phyloP scores from a whole-genome alignment of 2,888 invertebrate genomes.

The Halictus quadricinctus region DNA sequence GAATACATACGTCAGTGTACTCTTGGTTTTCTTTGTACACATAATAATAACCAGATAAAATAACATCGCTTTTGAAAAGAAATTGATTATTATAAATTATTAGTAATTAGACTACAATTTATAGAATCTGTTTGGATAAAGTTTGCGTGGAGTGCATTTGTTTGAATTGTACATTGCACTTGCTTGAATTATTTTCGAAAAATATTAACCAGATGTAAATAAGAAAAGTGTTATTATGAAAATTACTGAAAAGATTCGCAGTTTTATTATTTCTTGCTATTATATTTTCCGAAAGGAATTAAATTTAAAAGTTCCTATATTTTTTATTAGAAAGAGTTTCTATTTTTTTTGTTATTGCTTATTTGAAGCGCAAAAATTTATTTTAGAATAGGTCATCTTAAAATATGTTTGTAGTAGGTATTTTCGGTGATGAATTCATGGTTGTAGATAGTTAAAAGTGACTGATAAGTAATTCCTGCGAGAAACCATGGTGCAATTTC shows the following conservation, averaged over 20 bases:
- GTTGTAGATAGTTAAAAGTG: too few species aligned
- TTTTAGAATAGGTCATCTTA: neutral
- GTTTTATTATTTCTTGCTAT: neutral
- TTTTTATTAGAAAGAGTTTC: neutral
- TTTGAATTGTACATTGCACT: neutral
- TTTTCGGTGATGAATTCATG: neutral
- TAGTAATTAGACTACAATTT: neutral
- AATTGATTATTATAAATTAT: neutral
- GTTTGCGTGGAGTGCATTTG: neutral
- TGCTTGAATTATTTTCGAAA: neutral
- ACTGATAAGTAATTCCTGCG: neutral
- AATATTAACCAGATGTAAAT: neutral
- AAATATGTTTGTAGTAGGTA: neutral
- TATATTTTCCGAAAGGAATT: neutral
- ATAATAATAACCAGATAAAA: neutral
- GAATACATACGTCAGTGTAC: neutral
- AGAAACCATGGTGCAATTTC: constrained; percentile 9
- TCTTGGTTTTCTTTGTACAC: neutral
- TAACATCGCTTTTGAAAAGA: neutral
- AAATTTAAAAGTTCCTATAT: neutral
- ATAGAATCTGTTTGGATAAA: neutral
- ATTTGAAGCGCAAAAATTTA: neutral
- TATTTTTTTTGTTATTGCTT: too few species aligned
- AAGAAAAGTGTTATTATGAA: neutral
- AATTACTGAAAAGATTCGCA: neutral